Percentiles rank a stretch among this genome's conserved stretches.
Evolutionary conservation across 2,888 invertebrate species (phyloP).

Genomic region (Therioaphis trifolii): DNA sequence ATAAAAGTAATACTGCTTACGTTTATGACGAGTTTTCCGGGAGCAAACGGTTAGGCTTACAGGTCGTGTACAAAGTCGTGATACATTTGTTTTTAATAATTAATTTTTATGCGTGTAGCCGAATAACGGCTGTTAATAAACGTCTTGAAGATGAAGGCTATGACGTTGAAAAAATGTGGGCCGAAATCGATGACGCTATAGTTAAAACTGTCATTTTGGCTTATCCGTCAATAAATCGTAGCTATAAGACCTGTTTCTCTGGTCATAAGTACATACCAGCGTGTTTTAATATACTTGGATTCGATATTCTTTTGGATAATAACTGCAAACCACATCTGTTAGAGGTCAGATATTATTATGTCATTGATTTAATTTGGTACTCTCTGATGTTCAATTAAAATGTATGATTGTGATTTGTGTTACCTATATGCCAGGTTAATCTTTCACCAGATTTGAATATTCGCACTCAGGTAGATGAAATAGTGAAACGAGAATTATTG

Average conservation of each 20-base stretch:
- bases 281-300: constrained; percentile 92
- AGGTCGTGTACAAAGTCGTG: too few relatives aligned
- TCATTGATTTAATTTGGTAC: too few relatives aligned
- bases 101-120: too few relatives aligned
- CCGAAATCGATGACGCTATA: constrained; percentile 87
- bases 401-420: too few relatives aligned
- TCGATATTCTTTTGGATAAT: constrained; percentile 88
- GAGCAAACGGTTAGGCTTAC: too few relatives aligned
- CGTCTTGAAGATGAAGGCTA: constrained; percentile 77
- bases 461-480: constrained; percentile 85
- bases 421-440: too few relatives aligned
- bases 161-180: constrained; percentile 83
- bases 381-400: too few relatives aligned
- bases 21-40: too few relatives aligned
- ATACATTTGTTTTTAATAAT: too few relatives aligned
- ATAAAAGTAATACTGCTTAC: too few relatives aligned
- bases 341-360: too few relatives aligned
- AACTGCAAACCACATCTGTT: constrained; percentile 88
- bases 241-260: constrained; percentile 88
- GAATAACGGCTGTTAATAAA: constrained; percentile 70
- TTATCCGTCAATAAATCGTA: constrained; percentile 88
- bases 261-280: constrained; percentile 86
- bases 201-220: constrained; percentile 91
- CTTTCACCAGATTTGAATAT: constrained; percentile 95
- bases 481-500: constrained; percentile 84